Evolutionary conservation across 2,797 vertebrate species (phyloP).

Genomic region (Podargus strigoides): DNA sequence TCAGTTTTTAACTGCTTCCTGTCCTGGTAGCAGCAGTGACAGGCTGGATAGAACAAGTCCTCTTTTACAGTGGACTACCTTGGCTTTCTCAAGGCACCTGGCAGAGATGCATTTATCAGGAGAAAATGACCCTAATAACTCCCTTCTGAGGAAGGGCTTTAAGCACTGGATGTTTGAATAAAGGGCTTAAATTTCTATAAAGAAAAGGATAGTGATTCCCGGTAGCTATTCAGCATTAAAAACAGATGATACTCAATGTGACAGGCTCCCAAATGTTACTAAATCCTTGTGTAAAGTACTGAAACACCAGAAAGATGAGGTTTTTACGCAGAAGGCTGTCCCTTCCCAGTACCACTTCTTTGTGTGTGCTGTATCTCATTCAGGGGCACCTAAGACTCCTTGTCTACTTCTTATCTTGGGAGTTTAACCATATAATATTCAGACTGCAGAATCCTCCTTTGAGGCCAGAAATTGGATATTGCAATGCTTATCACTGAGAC

Average conservation of each 20-base stretch:
- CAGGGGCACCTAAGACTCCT: neutral
- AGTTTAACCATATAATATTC: neutral
- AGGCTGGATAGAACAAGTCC: fast-evolving
- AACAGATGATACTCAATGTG: neutral
- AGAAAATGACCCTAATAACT: neutral
- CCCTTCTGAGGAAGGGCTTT: neutral
- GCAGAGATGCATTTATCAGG: neutral
- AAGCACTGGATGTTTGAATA: fast-evolving
- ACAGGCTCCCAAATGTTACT: neutral
- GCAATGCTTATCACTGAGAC: neutral
- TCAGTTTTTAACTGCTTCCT: neutral
- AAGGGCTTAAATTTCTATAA: neutral
- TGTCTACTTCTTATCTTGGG: neutral
- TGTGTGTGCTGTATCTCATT: neutral
- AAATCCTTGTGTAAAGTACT: neutral
- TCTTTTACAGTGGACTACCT: neutral
- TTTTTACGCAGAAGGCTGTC: neutral
- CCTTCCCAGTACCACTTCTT: neutral
- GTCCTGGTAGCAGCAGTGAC: fast-evolving
- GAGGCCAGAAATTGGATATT: neutral
- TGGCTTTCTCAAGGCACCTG: neutral
- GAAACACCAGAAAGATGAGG: neutral
- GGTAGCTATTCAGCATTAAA: neutral
- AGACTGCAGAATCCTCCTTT: neutral
- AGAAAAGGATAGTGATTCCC: neutral